Evolutionary conservation across 2,888 invertebrate species (phyloP), one percentile per base, ranked within the genome.

Genomic region (Drosophila melanosoma): DNA sequence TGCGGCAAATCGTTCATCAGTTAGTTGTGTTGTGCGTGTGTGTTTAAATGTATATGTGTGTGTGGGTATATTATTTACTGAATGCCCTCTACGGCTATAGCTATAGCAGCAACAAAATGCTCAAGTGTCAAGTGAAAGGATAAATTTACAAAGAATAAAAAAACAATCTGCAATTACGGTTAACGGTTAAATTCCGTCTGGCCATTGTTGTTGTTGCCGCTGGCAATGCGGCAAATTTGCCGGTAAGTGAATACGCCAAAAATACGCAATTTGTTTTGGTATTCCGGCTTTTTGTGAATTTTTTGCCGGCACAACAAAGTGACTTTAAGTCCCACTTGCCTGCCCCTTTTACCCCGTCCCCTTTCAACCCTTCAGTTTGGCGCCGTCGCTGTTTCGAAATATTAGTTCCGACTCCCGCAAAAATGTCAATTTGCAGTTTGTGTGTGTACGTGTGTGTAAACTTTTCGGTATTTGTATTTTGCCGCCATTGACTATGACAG

Each of bases 261-360:
- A 74, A 73, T 63, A 63, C 57, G 65, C 62, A 67, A 57, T 75
- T 75, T 76, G 72, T 80, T 82, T 69, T 73, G 67, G 69, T 54
- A 72, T 72, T 75, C 49, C 78, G 68, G 35, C 60, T 69, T 83
- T 74, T 68, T 38, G 49, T 45, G 62, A 69, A 75, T 68, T 63
- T 87, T 87, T 71, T 23, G 87, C 84, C 84, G 84, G 84, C 85
- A 85, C 70, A 85, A 85, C 87, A 85, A 85, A 72, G 61, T 61
- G 60, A 63, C 62, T 66, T 70, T n/a, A 35, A 74, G 38, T 53
- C 36, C 45, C 20, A 53, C 56, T 60, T 33, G 60, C 67, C 35
- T 54, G 20, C 29, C 35, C n/a, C 7, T 23, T 11, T 38, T 3
- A 7, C 12, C 23, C 1, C 48, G 2, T 17, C 23, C 42, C 35